Base-by-base conservation (phyloP, 2,113 vertebrate genomes). In the Mormyrus iriodes region DNA sequence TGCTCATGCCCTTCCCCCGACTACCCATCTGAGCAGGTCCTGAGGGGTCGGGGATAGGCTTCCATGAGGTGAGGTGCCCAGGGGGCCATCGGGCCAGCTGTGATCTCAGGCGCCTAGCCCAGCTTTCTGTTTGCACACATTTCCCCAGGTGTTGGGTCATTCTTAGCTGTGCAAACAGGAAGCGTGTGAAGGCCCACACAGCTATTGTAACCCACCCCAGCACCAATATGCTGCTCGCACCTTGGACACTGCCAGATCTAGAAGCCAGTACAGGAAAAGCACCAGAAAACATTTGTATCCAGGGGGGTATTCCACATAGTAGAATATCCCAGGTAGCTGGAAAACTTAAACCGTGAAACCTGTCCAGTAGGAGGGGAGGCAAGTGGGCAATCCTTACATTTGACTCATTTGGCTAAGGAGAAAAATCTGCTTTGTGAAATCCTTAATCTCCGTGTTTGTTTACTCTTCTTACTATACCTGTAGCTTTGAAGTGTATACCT, bases 121-220 rank as follows among this genome's bases (percentile, higher is more conserved):
- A 0, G 10, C n/a, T n/a, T 42, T 31, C 44, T 44, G 55, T 69
- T 88, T 49, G 24, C 55, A 10, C 39, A 44, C 58, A 48, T 46
- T 48, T 42, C 10, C 86, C 55, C 31, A 55, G 44, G 86, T 61
- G 86, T 58, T 17, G 13, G 52, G 42, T 24, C 61, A 42, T 42
- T 24, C 52, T 88, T 69, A 88, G 86, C 86, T 69, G 42, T 44
- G n/a, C 55, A 88, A 69, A 88, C 86, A 69, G 39, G 44, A 46
- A 82, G 39, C 17, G 4, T 17, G 58, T 48, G 5, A 69, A 24
- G 55, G n/a, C 42, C 53, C 21, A 44, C 86, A 48, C 24, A 0
- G 58, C 86, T 24, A 1, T 44, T 4, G 39, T 46, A 8, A 46
- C 1, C 0, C 35, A 1, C 19, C 73, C 42, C 31, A 39, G 15